Conservation (phyloP, 2,888 invertebrate species). For the Rhagonycha lutea region DNA sequence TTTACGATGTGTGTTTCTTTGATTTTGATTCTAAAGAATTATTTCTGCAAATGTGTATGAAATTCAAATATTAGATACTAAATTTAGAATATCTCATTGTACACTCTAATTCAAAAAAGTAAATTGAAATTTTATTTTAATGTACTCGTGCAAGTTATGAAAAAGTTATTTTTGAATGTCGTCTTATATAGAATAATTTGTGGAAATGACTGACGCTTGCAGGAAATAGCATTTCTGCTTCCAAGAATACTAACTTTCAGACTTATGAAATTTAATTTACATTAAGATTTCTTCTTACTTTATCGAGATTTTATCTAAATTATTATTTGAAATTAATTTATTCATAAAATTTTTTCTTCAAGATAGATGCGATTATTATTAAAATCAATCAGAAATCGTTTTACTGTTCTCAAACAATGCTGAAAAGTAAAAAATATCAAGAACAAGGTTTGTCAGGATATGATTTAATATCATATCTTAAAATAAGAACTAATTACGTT, state of each 20-base stretch:
- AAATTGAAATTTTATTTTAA: neutral
- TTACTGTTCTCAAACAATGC: no score
- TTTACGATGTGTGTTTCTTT: neutral
- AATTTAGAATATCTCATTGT: neutral
- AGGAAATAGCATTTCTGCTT: conserved; percentile 1
- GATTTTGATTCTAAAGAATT: neutral
- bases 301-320: neutral
- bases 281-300: neutral
- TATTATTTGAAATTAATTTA: no score
- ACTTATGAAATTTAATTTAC: conserved; percentile 1
- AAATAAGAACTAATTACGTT: no score
- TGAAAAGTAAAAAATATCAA: no score
- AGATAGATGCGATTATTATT: no score
- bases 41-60: neutral
- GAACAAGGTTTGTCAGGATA: no score
- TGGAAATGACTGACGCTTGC: neutral
- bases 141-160: neutral
- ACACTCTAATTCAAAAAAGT: neutral
- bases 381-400: no score
- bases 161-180: neutral
- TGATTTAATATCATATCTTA: no score
- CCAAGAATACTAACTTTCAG: neutral
- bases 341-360: no score
- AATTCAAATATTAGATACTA: neutral
- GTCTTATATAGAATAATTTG: neutral